Percentiles rank a stretch among this genome's conserved stretches.
These are phyloP conservation scores for Sebastes nivosus DNA, from an alignment of 2,797 vertebrate genomes.

Conservation along the genomic window DNA sequence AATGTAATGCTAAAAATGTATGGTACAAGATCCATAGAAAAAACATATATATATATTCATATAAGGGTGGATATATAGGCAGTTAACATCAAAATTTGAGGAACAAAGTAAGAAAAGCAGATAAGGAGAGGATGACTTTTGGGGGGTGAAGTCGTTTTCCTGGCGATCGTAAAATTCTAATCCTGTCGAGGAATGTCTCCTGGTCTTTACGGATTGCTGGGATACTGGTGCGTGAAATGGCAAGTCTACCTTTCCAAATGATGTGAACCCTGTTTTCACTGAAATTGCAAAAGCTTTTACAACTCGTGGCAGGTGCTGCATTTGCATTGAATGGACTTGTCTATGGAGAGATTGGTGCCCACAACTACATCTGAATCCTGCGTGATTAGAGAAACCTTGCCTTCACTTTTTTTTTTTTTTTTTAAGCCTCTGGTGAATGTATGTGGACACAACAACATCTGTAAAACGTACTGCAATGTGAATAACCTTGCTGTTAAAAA, in stretches of 20 bases:
- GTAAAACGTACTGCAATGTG: neutral
- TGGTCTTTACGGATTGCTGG: constrained; percentile 83
- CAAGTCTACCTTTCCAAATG: constrained; percentile 85
- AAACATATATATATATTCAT: neutral
- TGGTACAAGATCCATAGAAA: neutral
- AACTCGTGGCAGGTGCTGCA: constrained; percentile 74
- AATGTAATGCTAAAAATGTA: neutral
- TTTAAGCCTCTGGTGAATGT: neutral
- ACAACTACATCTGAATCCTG: constrained; percentile 41
- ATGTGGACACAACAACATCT: neutral
- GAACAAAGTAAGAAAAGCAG: constrained; percentile 49
- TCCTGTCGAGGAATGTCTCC: constrained; percentile 82
- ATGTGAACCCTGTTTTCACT: constrained; percentile 77
- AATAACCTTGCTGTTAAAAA: neutral
- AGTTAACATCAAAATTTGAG: constrained; percentile 34
- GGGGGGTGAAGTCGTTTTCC: constrained; percentile 70
- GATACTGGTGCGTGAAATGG: constrained; percentile 86
- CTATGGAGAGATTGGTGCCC: constrained; percentile 53
- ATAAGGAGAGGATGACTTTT: constrained; percentile 69
- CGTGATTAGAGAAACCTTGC: constrained; percentile 37
- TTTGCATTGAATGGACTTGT: constrained; percentile 79
- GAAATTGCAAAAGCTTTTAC: constrained; percentile 75
- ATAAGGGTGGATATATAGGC: neutral
- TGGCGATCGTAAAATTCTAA: constrained; percentile 82
- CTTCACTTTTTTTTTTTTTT: neutral